These are phyloP conservation scores for Mycteria americana DNA, from an alignment of 2,797 vertebrate genomes.

Conservation along the genomic window DNA sequence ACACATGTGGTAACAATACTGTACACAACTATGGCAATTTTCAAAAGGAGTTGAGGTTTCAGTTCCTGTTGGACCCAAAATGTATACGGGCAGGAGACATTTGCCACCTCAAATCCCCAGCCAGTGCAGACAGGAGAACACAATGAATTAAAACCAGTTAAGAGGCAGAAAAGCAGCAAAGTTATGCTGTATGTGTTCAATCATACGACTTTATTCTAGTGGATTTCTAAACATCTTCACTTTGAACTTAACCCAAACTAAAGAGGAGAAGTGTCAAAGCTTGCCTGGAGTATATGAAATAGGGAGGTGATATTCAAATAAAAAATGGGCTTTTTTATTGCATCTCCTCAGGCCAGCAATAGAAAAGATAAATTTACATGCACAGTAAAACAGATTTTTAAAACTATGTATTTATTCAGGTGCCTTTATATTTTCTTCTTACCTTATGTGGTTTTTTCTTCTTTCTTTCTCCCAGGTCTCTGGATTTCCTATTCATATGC, in stretches of 20 bases:
- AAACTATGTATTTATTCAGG: background rate
- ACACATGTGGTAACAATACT: fast-evolving
- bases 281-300: background rate
- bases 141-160: background rate
- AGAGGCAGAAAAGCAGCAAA: background rate
- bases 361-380: background rate
- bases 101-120: background rate
- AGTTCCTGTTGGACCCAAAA: background rate
- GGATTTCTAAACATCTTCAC: background rate
- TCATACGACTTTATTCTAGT: background rate
- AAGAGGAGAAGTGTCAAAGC: background rate
- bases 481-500: conserved; percentile 92
- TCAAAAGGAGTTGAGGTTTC: background rate
- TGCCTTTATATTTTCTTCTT: background rate
- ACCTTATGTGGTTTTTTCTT: background rate
- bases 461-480: conserved; percentile 80
- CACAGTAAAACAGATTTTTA: background rate
- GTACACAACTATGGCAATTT: background rate
- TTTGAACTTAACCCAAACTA: background rate
- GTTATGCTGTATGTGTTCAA: background rate
- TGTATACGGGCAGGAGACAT: background rate
- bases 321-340: background rate
- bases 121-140: background rate
- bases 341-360: background rate
- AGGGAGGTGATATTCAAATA: background rate